Percentiles rank a stretch among this genome's conserved stretches.
phyloP scores from a whole-genome alignment of 2,888 invertebrate species.

The Xestia c-nigrum region DNA sequence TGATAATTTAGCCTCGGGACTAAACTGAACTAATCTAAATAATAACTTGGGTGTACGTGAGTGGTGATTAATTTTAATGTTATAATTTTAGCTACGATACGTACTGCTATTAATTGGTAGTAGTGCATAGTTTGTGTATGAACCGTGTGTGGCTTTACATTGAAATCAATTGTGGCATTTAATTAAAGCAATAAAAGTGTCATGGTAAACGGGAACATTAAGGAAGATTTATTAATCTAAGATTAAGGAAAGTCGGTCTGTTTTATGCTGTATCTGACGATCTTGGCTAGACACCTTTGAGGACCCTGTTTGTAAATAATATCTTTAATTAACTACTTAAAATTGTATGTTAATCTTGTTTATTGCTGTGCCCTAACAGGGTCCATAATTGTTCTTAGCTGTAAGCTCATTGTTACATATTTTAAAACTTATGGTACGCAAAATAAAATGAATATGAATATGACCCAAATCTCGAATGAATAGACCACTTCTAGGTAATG shows the following conservation, averaged over 20 bases:
- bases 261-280: not conserved
- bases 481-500: not conserved
- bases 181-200: not conserved
- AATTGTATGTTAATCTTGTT: no score
- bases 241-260: not conserved
- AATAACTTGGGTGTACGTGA: constrained; percentile 34
- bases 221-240: not conserved
- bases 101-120: constrained; percentile 28
- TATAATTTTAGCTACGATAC: constrained; percentile 37
- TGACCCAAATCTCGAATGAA: not conserved
- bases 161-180: constrained; percentile 9
- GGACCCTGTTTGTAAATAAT: no score
- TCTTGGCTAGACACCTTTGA: not conserved
- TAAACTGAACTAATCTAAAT: constrained; percentile 39
- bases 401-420: no score
- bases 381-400: no score
- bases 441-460: no score
- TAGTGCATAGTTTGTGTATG: constrained; percentile 1
- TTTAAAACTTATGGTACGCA: no score
- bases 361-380: no score
- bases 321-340: no score
- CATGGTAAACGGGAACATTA: constrained; percentile 1
- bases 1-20: constrained; percentile 43
- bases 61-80: constrained; percentile 46
- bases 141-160: constrained; percentile 12